Evolutionary conservation across 2,888 invertebrate species (phyloP).

Genomic region (Hirtodrosophila alboralis): DNA sequence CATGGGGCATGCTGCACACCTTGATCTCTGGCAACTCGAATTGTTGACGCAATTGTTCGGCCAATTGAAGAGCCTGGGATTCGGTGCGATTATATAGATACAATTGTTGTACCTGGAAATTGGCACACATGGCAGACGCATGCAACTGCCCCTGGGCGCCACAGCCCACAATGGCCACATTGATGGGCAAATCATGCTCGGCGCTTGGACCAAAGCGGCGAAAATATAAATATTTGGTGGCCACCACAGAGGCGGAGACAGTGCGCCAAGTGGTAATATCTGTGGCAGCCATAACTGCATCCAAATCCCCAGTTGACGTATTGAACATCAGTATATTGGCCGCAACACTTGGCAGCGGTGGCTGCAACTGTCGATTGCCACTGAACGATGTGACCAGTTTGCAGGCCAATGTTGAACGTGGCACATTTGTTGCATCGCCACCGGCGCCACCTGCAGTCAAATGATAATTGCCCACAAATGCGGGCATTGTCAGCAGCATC

Average conservation of each 20-base stretch:
- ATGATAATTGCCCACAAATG: conserved; percentile 83
- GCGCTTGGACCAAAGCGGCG: conserved; percentile 57
- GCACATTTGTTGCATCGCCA: conserved; percentile 58
- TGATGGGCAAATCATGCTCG: conserved; percentile 40
- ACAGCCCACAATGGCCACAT: conserved; percentile 85
- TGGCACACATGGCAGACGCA: conserved; percentile 85
- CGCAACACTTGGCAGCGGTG: conserved; percentile 83
- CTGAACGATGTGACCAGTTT: conserved; percentile 85
- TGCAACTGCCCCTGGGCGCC: conserved; percentile 85
- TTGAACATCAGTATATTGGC: conserved; percentile 85
- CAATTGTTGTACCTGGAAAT: conserved; percentile 85
- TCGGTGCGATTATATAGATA: conserved; percentile 86
- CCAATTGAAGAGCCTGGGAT: conserved; percentile 80
- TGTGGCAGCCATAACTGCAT: conserved; percentile 85
- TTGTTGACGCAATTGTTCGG: conserved; percentile 69
- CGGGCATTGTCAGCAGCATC: conserved; percentile 85
- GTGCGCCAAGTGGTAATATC: conserved; percentile 86
- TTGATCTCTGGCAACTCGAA: conserved; percentile 11
- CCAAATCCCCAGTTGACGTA: conserved; percentile 83
- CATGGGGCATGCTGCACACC: conserved; percentile 72
- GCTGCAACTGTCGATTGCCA: conserved; percentile 76
- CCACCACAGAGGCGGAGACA: conserved; percentile 86
- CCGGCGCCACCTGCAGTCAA: conserved; percentile 24
- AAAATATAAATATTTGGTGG: conserved; percentile 85
- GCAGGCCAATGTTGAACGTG: conserved; percentile 83